phyloP scores from a whole-genome alignment of 2,113 vertebrate species.

The Apistogramma diplotaenia region DNA sequence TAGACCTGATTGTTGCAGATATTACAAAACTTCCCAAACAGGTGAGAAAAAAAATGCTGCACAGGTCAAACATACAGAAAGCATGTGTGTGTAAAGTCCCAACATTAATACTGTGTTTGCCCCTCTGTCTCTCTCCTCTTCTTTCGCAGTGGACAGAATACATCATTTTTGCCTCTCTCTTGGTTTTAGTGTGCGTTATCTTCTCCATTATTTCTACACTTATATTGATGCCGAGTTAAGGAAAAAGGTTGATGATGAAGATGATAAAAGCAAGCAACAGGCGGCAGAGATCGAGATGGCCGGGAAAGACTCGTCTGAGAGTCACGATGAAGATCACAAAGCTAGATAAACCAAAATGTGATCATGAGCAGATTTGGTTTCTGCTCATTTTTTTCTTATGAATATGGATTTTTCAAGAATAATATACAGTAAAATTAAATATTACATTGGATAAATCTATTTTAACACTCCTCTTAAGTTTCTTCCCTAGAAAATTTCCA shows the following conservation, averaged over 20 bases:
- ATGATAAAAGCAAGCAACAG: background rate
- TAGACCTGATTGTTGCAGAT: constrained; percentile 91
- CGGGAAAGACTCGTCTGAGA: constrained; percentile 8
- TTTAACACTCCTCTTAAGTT: background rate
- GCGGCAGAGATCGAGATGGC: background rate
- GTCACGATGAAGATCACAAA: constrained; percentile 2
- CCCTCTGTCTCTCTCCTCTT: background rate
- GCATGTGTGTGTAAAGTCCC: background rate
- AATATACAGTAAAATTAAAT: background rate
- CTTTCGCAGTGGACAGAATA: constrained; percentile 89
- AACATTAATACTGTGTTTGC: background rate
- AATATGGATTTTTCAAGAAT: too few species aligned
- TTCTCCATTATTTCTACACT: constrained; percentile 90
- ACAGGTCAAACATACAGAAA: background rate
- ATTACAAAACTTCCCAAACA: constrained; percentile 77
- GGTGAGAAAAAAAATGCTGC: constrained; percentile 72
- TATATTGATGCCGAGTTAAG: constrained; percentile 85
- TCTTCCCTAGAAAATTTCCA: background rate
- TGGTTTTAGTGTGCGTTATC: constrained; percentile 85
- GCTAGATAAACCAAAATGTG: constrained; percentile 70
- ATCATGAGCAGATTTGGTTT: too few species aligned
- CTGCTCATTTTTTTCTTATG: too few species aligned
- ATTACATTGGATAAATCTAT: background rate
- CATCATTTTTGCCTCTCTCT: constrained; percentile 86
- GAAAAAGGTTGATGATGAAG: constrained; percentile 58